Percentiles rank a stretch among this genome's conserved stretches.
Conservation (phyloP, 2,113 vertebrate genomes). For the Rattus rattus region DNA sequence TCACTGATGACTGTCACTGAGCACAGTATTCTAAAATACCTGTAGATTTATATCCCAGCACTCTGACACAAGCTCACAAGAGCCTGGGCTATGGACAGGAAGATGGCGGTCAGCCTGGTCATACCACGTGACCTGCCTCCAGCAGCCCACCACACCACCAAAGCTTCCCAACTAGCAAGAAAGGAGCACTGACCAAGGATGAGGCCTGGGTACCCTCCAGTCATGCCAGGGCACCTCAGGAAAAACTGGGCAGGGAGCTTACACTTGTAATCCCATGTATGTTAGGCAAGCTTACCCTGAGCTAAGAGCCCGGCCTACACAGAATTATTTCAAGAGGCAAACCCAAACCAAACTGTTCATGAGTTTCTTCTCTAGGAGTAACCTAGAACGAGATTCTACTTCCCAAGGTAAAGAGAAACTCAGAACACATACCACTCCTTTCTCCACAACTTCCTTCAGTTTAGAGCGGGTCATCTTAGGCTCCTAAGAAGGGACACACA, state of each 20-base stretch:
- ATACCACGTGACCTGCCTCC: background rate
- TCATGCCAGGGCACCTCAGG: background rate
- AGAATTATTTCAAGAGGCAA: slow-evolving; percentile 29
- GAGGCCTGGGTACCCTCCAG: background rate
- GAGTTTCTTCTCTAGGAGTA: background rate
- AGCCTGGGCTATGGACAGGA: too few relatives aligned
- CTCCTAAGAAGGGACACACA: slow-evolving; percentile 87
- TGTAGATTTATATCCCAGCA: background rate
- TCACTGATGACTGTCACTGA: background rate
- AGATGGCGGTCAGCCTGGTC: background rate
- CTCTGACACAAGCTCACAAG: background rate
- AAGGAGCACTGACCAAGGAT: too few relatives aligned
- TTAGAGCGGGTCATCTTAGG: slow-evolving; percentile 99
- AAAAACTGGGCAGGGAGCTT: background rate
- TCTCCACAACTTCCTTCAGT: slow-evolving; percentile 94
- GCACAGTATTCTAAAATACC: background rate
- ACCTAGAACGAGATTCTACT: background rate
- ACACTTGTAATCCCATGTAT: background rate
- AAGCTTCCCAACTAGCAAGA: background rate
- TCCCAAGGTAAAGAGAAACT: slow-evolving; percentile 18
- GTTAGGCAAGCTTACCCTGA: background rate
- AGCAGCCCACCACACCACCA: background rate
- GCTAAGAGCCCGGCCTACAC: background rate
- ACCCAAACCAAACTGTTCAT: background rate
- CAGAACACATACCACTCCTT: slow-evolving; percentile 91